These are phyloP conservation scores for Phasia obesa DNA, from an alignment of 2,888 invertebrate genomes.

Conservation along the genomic window DNA sequence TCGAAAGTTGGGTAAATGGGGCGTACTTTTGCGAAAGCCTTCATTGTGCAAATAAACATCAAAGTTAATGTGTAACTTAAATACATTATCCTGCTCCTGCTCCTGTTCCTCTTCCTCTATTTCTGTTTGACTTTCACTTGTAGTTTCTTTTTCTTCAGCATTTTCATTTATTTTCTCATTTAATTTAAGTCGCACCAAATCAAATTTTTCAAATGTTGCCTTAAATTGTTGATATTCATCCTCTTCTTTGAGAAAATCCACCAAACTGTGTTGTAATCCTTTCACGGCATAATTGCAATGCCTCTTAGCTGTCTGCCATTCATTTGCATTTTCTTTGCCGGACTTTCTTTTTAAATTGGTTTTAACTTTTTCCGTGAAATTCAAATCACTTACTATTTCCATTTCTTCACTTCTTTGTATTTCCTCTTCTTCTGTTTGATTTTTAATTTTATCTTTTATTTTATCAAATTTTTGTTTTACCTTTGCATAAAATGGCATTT, in stretches of 20 bases:
- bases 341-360: conserved; percentile 73
- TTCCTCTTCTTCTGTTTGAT: conserved; percentile 64
- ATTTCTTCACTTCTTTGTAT: neutral
- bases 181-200: conserved; percentile 75
- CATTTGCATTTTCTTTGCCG: neutral
- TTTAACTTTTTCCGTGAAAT: conserved; percentile 58
- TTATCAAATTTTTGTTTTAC: conserved; percentile 72
- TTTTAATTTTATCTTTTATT: conserved; percentile 66
- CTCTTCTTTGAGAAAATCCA: conserved; percentile 76
- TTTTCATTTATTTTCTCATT: neutral
- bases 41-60: conserved; percentile 78
- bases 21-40: conserved; percentile 77
- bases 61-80: conserved; percentile 74
- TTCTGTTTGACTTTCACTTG: neutral
- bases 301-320: conserved; percentile 47
- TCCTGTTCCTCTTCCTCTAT: neutral
- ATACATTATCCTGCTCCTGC: neutral
- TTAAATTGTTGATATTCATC: conserved; percentile 75
- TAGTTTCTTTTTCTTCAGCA: neutral
- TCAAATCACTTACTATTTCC: neutral
- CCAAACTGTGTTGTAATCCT: conserved; percentile 73
- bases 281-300: conserved; percentile 46
- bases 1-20: conserved; percentile 77
- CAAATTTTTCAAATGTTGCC: conserved; percentile 76
- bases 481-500: conserved; percentile 71